Evolutionary conservation across 2,797 vertebrate species (phyloP).

Genomic region (Tinamus major): DNA sequence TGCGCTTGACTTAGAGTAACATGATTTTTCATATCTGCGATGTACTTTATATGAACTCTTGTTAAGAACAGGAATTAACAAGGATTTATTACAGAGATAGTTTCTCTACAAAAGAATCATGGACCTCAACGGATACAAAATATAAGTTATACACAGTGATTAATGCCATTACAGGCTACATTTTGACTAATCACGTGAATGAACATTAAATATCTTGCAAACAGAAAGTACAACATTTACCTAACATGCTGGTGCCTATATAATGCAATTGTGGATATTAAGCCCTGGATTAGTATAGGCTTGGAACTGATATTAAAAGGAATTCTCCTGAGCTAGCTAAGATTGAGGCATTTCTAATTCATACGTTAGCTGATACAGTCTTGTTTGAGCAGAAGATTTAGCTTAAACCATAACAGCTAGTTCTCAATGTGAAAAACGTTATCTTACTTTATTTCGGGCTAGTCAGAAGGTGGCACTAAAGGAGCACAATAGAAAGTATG

Average conservation of each 20-base stretch:
- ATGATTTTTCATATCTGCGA: neutral
- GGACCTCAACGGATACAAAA: neutral
- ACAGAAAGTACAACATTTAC: neutral
- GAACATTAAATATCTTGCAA: conserved; percentile 1
- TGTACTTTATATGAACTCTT: neutral
- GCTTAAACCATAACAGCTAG: neutral
- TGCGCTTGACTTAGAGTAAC: neutral
- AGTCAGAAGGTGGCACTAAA: conserved; percentile 95
- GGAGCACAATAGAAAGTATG: conserved; percentile 74
- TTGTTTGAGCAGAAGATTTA: neutral
- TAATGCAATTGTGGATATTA: neutral
- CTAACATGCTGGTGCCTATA: neutral
- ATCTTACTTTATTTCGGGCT: neutral
- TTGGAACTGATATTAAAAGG: conserved; percentile 2
- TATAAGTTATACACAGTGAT: neutral
- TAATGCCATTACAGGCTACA: neutral
- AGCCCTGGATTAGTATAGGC: neutral
- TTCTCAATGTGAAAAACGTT: neutral
- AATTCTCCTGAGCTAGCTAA: neutral
- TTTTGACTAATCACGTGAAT: neutral
- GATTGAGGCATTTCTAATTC: neutral
- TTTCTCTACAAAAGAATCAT: neutral
- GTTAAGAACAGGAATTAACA: neutral
- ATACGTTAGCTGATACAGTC: neutral
- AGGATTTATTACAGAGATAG: neutral